Conservation (phyloP, 2,113 vertebrate genomes). For the Amphilophus citrinellus region DNA sequence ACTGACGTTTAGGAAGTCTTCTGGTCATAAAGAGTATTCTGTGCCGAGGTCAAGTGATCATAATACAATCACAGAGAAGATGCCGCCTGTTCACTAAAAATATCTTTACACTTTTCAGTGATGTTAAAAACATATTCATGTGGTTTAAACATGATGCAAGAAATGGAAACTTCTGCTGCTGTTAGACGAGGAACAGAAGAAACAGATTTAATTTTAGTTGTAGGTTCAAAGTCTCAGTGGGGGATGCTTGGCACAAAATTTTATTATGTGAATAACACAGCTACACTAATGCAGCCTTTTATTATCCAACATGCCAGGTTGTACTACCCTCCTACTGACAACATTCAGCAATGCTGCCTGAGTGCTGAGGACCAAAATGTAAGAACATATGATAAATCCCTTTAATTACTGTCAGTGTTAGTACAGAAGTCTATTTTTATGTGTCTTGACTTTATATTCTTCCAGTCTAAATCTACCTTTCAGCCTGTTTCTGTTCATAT, state of each 20-base stretch:
- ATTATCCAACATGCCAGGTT: background rate
- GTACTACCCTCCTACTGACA: background rate
- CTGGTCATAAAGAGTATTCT: background rate
- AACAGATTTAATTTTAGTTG: background rate
- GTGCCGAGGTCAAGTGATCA: background rate
- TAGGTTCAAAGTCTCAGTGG: background rate
- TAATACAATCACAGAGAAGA: background rate
- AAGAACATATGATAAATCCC: background rate
- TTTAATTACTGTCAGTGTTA: background rate
- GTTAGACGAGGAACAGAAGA: slow-evolving; percentile 1
- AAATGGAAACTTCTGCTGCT: slow-evolving; percentile 9
- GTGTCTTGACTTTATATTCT: background rate
- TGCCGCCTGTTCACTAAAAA: background rate
- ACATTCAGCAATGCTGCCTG: background rate
- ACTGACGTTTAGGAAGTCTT: background rate
- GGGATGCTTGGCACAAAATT: background rate
- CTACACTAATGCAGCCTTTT: background rate
- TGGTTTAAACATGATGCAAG: slow-evolving; percentile 2
- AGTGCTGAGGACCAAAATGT: background rate
- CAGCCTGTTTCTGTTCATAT: background rate
- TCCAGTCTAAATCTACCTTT: background rate
- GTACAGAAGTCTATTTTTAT: background rate
- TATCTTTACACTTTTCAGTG: background rate
- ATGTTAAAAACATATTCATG: background rate
- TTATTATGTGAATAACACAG: background rate